phyloP scores from a whole-genome alignment of 2,113 vertebrate genomes.

The Neolamprologus modestus region DNA sequence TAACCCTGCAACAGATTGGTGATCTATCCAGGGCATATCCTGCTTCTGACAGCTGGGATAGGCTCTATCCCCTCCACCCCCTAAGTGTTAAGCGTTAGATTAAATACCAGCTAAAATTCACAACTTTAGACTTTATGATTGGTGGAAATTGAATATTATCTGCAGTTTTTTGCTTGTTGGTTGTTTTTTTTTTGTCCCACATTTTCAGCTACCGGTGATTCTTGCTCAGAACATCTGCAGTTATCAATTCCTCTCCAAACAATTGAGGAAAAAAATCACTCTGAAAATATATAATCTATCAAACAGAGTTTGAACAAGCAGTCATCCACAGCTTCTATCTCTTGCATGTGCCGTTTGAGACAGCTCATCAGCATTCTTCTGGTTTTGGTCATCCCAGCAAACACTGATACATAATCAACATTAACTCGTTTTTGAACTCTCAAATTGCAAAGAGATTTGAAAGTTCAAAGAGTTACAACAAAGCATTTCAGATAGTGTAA shows the following conservation, averaged over 20 bases:
- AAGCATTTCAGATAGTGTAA: neutral
- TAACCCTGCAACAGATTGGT: neutral
- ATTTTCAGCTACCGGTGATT: neutral
- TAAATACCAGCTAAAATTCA: neutral
- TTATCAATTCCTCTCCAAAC: neutral
- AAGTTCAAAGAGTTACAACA: neutral
- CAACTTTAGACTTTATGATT: neutral
- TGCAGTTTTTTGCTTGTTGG: neutral
- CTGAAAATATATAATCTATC: neutral
- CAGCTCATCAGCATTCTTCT: neutral
- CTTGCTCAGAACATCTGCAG: neutral
- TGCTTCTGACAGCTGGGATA: neutral
- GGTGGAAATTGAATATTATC: neutral
- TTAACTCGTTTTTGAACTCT: neutral
- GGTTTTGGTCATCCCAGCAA: neutral
- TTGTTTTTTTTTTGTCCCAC: neutral
- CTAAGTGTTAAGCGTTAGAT: neutral
- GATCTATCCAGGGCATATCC: neutral
- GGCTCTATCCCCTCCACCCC: neutral
- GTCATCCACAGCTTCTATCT: neutral
- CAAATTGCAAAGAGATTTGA: accelerated
- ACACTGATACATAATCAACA: neutral
- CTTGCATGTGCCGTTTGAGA: neutral
- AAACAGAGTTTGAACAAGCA: neutral
- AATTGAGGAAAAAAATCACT: neutral